Conservation (phyloP, 2,113 vertebrate species). For the Rhabdomys dilectus region DNA sequence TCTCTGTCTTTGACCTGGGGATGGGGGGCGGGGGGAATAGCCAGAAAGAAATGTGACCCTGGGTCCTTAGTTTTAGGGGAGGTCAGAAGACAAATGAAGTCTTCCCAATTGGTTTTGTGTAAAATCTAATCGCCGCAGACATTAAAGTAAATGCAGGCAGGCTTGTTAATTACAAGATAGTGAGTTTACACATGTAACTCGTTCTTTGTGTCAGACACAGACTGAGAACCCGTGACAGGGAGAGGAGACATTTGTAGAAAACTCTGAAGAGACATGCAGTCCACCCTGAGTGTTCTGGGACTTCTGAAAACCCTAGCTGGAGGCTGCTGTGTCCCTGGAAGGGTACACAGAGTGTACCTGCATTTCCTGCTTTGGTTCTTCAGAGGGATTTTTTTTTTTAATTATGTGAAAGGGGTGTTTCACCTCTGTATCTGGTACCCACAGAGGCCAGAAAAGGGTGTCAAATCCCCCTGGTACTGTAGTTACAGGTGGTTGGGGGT, state of each 20-base stretch:
- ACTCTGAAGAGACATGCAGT: fast-evolving
- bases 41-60: background rate
- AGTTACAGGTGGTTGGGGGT: background rate
- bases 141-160: constrained; percentile 81
- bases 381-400: background rate
- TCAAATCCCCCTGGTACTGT: background rate
- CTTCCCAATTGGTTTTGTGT: constrained; percentile 68
- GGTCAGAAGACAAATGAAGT: constrained; percentile 70
- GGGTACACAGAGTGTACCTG: background rate
- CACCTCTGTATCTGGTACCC: background rate
- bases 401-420: too few species aligned
- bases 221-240: background rate
- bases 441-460: background rate
- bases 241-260: fast-evolving
- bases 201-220: background rate
- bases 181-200: constrained; percentile 69
- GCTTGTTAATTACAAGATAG: constrained; percentile 72
- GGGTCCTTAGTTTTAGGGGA: background rate
- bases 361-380: background rate
- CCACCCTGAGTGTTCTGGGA: background rate
- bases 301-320: background rate
- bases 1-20: background rate
- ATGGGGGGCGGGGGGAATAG: too few species aligned
- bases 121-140: constrained; percentile 81
- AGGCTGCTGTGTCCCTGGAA: background rate